Evolutionary conservation across 2,797 vertebrate genomes (phyloP).

Genomic region (Heteromormyrus szaboi): DNA sequence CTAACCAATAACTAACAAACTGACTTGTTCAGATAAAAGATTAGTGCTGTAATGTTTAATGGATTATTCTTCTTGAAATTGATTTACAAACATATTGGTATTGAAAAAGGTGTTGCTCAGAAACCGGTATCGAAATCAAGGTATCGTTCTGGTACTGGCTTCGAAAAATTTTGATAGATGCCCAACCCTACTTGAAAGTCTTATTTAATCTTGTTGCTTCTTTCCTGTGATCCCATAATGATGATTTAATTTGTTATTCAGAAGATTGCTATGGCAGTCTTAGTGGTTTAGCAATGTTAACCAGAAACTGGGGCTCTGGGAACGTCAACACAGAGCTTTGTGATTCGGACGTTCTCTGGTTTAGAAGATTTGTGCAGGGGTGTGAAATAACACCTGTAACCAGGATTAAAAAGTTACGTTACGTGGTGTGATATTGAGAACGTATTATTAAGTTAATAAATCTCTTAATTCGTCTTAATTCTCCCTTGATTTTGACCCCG

Average conservation of each 20-base stretch:
- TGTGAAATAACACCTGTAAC: not conserved
- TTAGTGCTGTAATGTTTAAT: not conserved
- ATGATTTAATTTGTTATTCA: not conserved
- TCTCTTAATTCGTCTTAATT: not conserved
- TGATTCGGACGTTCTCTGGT: not conserved
- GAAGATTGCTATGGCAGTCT: not conserved
- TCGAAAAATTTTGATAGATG: not conserved
- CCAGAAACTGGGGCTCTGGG: not conserved
- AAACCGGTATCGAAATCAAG: not conserved
- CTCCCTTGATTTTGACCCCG: slow-evolving; percentile 20
- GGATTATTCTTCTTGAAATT: not conserved
- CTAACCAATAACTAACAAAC: not conserved
- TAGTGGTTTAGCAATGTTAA: not conserved
- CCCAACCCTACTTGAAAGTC: not conserved
- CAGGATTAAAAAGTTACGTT: not conserved
- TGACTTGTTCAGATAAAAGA: not conserved
- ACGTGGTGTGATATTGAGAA: not conserved
- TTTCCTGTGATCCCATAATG: not conserved
- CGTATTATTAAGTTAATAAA: not conserved
- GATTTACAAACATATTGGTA: not conserved
- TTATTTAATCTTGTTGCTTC: not conserved
- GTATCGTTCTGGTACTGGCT: no score
- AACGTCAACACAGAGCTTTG: not conserved
- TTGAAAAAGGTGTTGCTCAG: not conserved
- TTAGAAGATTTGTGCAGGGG: not conserved